A percentile compares a stretch with the other conserved stretches of the same genome.
Conservation (phyloP, 2,113 vertebrate species). For the Mionectes macconnelli region DNA sequence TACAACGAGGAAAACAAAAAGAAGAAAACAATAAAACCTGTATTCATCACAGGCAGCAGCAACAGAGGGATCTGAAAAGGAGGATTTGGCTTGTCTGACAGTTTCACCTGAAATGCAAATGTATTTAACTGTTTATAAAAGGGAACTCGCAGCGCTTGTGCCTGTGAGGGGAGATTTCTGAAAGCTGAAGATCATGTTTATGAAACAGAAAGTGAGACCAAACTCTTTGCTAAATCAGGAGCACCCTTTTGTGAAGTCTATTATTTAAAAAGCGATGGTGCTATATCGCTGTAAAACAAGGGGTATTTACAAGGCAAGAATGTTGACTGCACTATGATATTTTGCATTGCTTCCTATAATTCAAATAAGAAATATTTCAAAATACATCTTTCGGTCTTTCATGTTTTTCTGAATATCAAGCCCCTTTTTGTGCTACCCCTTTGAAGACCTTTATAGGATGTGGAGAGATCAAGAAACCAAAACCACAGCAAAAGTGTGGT, state of each 20-base stretch:
- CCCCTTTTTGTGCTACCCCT: neutral
- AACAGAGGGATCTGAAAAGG: neutral
- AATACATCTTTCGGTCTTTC: neutral
- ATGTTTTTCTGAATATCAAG: neutral
- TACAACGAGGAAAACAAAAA: neutral
- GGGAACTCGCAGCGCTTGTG: neutral
- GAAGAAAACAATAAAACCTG: neutral
- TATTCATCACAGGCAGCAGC: neutral
- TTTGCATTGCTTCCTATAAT: neutral
- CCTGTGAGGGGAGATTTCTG: neutral
- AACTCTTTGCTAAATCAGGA: neutral
- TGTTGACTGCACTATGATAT: neutral
- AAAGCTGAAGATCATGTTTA: neutral
- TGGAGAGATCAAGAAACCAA: neutral
- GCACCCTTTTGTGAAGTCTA: neutral
- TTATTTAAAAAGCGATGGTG: neutral
- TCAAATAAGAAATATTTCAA: neutral
- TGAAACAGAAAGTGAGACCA: neutral
- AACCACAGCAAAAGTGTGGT: neutral
- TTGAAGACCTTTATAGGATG: neutral
- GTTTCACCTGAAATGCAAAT: slow-evolving; percentile 32
- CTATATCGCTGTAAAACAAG: neutral
- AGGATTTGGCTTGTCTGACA: neutral
- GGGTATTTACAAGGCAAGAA: neutral
- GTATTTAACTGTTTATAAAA: neutral